phyloP scores from a whole-genome alignment of 1,140 invertebrate species.

The Dinoponera quadriceps region DNA sequence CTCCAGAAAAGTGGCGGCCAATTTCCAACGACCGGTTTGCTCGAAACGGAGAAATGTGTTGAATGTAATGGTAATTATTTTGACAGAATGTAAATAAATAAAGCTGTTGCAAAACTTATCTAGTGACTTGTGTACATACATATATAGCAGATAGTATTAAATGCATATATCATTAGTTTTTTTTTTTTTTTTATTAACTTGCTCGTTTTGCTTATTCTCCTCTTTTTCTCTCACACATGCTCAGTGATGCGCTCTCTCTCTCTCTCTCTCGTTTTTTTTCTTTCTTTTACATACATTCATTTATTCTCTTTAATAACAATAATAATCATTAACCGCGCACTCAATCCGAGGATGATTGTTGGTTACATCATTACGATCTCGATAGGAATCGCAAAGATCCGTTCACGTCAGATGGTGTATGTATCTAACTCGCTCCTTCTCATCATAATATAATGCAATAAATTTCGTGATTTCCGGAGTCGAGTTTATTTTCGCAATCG shows the following conservation, averaged over 20 bases:
- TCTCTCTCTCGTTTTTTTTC: too few species aligned
- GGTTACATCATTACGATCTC: slow-evolving; percentile 66
- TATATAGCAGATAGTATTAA: slow-evolving; percentile 76
- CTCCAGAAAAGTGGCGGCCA: too few species aligned
- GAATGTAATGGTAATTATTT: too few species aligned
- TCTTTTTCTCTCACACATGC: slow-evolving; percentile 65
- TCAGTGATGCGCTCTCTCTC: slow-evolving; percentile 67
- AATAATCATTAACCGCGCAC: slow-evolving; percentile 75
- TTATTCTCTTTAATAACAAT: slow-evolving; percentile 61
- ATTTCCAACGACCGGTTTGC: too few species aligned
- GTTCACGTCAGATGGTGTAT: slow-evolving; percentile 50
- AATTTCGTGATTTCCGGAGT: slow-evolving; percentile 64
- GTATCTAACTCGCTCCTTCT: slow-evolving; percentile 52
- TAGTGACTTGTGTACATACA: too few species aligned
- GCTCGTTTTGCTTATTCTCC: slow-evolving; percentile 73
- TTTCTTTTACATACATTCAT: too few species aligned
- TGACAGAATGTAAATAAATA: too few species aligned
- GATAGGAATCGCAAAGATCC: slow-evolving; percentile 62
- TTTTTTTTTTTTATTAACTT: slow-evolving; percentile 77
- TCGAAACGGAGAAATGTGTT: too few species aligned
- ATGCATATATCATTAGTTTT: slow-evolving; percentile 81
- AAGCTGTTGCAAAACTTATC: too few species aligned
- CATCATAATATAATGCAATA: slow-evolving; percentile 60
- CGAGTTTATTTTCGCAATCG: slow-evolving; percentile 56
- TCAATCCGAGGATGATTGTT: slow-evolving; percentile 70